Base-by-base conservation (phyloP, 2,888 invertebrate species). In the Litoditis marina region DNA sequence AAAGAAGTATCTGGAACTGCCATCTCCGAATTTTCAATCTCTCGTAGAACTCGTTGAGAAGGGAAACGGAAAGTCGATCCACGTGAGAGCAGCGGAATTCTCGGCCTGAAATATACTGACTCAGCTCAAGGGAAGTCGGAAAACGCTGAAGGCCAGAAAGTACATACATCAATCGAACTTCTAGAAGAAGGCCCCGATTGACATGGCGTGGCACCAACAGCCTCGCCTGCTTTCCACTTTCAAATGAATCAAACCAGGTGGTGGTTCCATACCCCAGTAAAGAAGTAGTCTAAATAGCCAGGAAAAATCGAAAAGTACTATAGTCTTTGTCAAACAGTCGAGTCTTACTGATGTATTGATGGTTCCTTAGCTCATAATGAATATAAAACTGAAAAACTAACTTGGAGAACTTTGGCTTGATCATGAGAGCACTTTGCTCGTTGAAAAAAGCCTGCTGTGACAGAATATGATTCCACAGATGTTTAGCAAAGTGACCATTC, bases 361-460 rank as follows among this genome's bases (percentile, higher is more conserved):
- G n/a, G n/a, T n/a, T n/a, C 44, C 44, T 22, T 22, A 44, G 44
- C 25, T 44, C 44, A 8, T 22, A 25, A 19, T 44, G 8, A 8
- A 44, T 25, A 22, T 8, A 44, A 44, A 11, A 22, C 30, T n/a
- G 8, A 53, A 47, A n/a, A 2, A 36, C 66, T 52, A 16, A 78
- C 78, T 75, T 79, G 32, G 77, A 77, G 64, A 78, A 78, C 54
- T 71, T 72, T 34, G 76, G 70, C 63, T 78, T 78, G 60, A 81
- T 73, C 16, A 65, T 57, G 6, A 57, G 56, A 22, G 77, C 76
- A 7, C 56, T 60, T 19, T 68, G 52, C 56, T 70, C 76, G 51
- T 94, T 95, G 86, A 94, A 96, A 87, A 96, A 96, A 74, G 94
- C 87, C 89, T 94, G 92, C 86, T 95, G 95, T 84, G 95, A 94